Evolutionary conservation across 2,888 invertebrate genomes (phyloP).

Genomic region (Drosophila nigritarsus): DNA sequence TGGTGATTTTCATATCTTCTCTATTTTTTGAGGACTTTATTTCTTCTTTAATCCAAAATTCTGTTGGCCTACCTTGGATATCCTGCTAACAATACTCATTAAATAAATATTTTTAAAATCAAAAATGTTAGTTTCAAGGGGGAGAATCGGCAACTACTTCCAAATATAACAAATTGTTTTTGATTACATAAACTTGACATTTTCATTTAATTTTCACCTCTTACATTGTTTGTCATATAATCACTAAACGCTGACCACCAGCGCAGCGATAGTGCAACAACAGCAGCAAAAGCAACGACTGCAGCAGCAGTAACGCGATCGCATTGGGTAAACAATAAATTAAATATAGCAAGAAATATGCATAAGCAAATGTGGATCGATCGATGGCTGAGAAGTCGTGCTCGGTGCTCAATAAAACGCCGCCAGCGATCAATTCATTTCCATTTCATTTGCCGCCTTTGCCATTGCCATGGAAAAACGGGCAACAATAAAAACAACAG

Average conservation of each 20-base stretch:
- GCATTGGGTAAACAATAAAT: slow-evolving; percentile 63
- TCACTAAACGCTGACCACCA: slow-evolving; percentile 27
- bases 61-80: background rate
- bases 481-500: slow-evolving; percentile 1
- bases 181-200: slow-evolving; percentile 5
- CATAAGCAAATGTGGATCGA: slow-evolving; percentile 68
- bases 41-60: background rate
- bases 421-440: slow-evolving; percentile 71
- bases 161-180: background rate
- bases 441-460: slow-evolving; percentile 69
- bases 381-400: slow-evolving; percentile 70
- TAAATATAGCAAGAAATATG: slow-evolving; percentile 64
- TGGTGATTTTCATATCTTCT: background rate
- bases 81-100: background rate
- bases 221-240: slow-evolving; percentile 20
- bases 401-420: slow-evolving; percentile 75
- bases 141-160: background rate
- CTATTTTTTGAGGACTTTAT: background rate
- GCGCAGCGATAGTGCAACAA: slow-evolving; percentile 12
- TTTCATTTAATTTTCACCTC: slow-evolving; percentile 40
- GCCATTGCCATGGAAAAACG: slow-evolving; percentile 67
- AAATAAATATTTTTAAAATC: background rate
- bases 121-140: background rate
- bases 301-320: slow-evolving; percentile 48
- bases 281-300: slow-evolving; percentile 21